A percentile compares a stretch with the other conserved stretches of the same genome.
These are phyloP conservation scores for Tragelaphus buxtoni DNA, from an alignment of 2,113 vertebrate genomes.

Conservation along the genomic window DNA sequence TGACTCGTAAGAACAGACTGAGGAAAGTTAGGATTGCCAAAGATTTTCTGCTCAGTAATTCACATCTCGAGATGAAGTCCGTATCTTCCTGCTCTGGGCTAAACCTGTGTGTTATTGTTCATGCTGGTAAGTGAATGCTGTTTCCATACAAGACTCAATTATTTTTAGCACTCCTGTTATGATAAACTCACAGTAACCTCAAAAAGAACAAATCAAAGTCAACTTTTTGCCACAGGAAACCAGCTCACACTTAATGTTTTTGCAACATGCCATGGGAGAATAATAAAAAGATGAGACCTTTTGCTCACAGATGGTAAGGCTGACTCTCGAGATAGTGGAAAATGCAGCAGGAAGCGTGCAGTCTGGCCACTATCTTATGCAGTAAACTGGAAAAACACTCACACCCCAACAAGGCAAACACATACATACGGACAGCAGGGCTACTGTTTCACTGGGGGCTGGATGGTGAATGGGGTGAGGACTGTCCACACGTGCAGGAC, in stretches of 20 bases:
- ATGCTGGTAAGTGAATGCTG: slow-evolving; percentile 18
- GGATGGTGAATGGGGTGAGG: background rate
- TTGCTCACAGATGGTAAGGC: slow-evolving; percentile 44
- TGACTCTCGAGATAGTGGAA: slow-evolving; percentile 48
- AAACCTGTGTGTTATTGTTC: slow-evolving; percentile 26
- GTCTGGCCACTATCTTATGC: slow-evolving; percentile 35
- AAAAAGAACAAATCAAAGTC: slow-evolving; percentile 73
- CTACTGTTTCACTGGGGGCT: background rate
- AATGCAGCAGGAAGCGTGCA: slow-evolving; percentile 46
- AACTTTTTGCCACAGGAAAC: slow-evolving; percentile 73
- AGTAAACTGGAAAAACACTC: slow-evolving; percentile 67
- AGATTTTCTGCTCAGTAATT: background rate
- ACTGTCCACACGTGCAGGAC: background rate
- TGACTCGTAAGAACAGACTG: background rate
- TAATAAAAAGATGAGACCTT: slow-evolving; percentile 65
- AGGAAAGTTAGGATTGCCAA: background rate
- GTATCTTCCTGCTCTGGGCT: background rate
- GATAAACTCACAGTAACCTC: slow-evolving; percentile 70
- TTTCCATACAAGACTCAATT: slow-evolving; percentile 58
- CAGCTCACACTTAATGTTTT: slow-evolving; percentile 69
- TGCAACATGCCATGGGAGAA: slow-evolving; percentile 62
- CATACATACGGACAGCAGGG: accelerated
- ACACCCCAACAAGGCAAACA: background rate
- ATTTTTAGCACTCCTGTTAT: slow-evolving; percentile 71
- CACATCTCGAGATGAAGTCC: background rate